Conservation (phyloP, 92 coral and sea anemone species). For the Zoanthus gigantus region DNA sequence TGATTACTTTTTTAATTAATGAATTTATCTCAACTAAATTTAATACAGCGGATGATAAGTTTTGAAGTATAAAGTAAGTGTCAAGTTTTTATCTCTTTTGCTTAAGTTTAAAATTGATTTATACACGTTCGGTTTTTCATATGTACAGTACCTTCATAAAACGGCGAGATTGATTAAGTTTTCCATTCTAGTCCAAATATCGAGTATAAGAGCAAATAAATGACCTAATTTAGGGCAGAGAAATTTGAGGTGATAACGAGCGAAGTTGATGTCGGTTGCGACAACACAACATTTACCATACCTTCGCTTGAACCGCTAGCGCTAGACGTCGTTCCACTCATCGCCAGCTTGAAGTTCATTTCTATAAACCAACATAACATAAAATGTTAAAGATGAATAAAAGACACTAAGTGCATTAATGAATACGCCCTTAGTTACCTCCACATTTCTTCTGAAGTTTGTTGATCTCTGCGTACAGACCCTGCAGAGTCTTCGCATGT, state of each 20-base stretch:
- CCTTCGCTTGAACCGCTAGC: constrained; percentile 76
- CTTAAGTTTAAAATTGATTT: too few relatives aligned
- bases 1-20: too few relatives aligned
- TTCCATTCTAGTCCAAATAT: background rate
- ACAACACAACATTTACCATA: constrained; percentile 44
- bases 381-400: background rate
- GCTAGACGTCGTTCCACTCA: constrained; percentile 83
- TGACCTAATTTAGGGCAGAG: background rate
- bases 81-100: too few relatives aligned
- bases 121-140: too few relatives aligned
- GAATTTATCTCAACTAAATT: too few relatives aligned
- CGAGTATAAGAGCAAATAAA: background rate
- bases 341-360: constrained; percentile 92
- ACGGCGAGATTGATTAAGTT: background rate
- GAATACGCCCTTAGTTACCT: constrained; percentile 60
- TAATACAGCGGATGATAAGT: too few relatives aligned
- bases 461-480: constrained; percentile 94
- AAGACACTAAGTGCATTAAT: background rate
- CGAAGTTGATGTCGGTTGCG: constrained; percentile 32
- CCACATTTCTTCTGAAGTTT: constrained; percentile 99
- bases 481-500: constrained; percentile 96
- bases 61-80: too few relatives aligned
- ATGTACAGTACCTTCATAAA: too few relatives aligned
- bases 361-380: constrained; percentile 59
- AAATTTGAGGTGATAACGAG: constrained; percentile 25